A percentile compares a stretch with the other conserved stretches of the same genome.
Conservation (phyloP, 2,113 vertebrate genomes). For the Serinus canaria region DNA sequence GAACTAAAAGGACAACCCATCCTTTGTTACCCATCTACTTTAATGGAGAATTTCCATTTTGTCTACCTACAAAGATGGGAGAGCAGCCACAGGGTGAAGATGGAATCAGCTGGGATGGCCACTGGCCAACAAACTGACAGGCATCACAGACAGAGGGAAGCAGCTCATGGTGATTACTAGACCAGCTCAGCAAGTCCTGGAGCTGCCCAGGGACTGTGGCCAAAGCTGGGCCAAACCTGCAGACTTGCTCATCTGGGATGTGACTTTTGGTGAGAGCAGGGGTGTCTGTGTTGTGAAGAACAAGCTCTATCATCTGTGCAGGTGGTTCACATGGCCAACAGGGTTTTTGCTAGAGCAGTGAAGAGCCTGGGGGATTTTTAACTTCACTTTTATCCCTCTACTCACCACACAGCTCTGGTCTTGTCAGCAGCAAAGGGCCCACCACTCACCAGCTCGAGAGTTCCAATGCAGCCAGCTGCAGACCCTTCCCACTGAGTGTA, state of each 20-base stretch:
- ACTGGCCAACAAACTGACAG: not conserved
- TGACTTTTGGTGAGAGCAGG: not conserved
- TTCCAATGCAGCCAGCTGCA: not conserved
- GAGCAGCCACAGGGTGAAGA: not conserved
- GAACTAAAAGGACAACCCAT: not conserved
- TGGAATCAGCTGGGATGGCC: not conserved
- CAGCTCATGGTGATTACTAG: not conserved
- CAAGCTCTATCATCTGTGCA: accelerated
- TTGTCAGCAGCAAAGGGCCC: not conserved
- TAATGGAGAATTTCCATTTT: not conserved
- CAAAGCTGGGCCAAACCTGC: not conserved
- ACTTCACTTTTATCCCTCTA: not conserved
- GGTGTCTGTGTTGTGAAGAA: not conserved
- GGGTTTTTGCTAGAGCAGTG: not conserved
- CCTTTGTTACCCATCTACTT: not conserved
- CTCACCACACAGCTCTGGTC: not conserved
- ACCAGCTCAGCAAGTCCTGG: not conserved
- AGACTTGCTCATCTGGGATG: not conserved
- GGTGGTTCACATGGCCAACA: not conserved
- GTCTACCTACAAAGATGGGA: not conserved
- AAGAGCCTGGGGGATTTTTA: not conserved
- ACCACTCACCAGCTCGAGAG: not conserved
- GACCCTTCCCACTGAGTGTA: not conserved
- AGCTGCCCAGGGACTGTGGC: not conserved
- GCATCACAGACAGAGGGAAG: not conserved